Evolutionary conservation across 1,140 invertebrate genomes (phyloP).

Genomic region (Pseudomyrmex dendroicus): DNA sequence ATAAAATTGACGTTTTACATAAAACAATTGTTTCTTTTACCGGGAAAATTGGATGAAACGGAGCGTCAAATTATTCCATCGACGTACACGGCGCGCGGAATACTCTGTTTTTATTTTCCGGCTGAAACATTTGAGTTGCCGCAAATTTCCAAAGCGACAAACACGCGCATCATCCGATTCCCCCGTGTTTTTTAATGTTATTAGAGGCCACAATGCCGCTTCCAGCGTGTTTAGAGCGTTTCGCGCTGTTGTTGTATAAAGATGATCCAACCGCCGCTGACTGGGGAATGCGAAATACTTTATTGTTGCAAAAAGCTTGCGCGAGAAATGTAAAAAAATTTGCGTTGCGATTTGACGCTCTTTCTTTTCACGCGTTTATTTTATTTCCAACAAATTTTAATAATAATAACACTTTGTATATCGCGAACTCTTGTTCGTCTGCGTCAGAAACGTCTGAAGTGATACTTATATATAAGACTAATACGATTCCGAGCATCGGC

Average conservation of each 20-base stretch:
- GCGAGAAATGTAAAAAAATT: too few species aligned
- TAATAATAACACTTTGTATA: background rate
- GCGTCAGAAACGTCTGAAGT: background rate
- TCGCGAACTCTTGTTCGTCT: background rate
- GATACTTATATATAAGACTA: conserved; percentile 20
- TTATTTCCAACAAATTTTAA: too few species aligned
- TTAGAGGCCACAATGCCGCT: background rate
- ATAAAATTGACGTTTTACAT: conserved; percentile 51
- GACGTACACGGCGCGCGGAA: conserved; percentile 17
- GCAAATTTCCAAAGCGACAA: conserved; percentile 39
- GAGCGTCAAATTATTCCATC: conserved; percentile 54
- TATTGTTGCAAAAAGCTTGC: too few species aligned
- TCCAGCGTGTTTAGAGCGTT: conserved; percentile 2
- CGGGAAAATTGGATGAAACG: conserved; percentile 56
- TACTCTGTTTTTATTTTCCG: conserved; percentile 46
- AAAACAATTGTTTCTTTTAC: conserved; percentile 51
- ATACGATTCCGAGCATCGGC: conserved; percentile 15
- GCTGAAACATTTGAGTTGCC: conserved; percentile 33
- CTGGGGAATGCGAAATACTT: too few species aligned
- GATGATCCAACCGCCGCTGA: too few species aligned
- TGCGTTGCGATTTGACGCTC: background rate
- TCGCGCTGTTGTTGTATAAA: too few species aligned
- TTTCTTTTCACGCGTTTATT: background rate
- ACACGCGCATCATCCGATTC: conserved; percentile 36
- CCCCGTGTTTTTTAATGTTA: conserved; percentile 45